Base-by-base conservation (phyloP, 1,140 invertebrate genomes). In the Orius laevigatus region DNA sequence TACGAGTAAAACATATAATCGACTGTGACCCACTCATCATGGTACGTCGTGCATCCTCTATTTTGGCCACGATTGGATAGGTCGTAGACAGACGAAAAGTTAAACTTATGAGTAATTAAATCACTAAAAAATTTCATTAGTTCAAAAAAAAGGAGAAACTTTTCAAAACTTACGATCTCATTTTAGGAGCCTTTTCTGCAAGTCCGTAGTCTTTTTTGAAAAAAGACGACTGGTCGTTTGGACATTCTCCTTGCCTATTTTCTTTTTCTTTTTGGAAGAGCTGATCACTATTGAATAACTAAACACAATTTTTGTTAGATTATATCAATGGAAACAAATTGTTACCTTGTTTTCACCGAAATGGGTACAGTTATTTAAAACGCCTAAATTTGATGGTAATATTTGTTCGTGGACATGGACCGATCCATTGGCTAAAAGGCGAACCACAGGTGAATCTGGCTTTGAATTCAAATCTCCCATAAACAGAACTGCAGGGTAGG, bases 381-480 rank as follows among this genome's bases (percentile, higher is more conserved):
- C 66, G 6, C 70, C 67, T 38, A 78, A 58, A 44, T 61, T 54
- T 0, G 65, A 56, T 18, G 74, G 76, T 51, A 78, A 16, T 10
- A 45, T n/a, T 9, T n/a, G 10, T n/a, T 33, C 52, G 48, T 60
- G 57, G 56, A 75, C 81, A 53, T 73, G 61, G 4, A 86, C 64
- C 35, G 63, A 57, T 14, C 84, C 84, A n/a, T 67, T 65, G 0
- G 69, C 72, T 38, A 92, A 63, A 40, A 90, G 76, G 43, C 76
- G 64, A 56, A 87, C 79, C 0, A 92, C 71, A 3, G 74, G 66
- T 33, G 78, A 79, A 36, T 76, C 60, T 0, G 84, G 79, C 52
- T 74, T 66, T 5, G 81, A 75, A 66, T 97, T 97, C 44, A 95
- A 83, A 63, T 97, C 92, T 0, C 92, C 92, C 8, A 83, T 81